Conservation (phyloP, 2,797 vertebrate species). For the Coendou prehensilis region DNA sequence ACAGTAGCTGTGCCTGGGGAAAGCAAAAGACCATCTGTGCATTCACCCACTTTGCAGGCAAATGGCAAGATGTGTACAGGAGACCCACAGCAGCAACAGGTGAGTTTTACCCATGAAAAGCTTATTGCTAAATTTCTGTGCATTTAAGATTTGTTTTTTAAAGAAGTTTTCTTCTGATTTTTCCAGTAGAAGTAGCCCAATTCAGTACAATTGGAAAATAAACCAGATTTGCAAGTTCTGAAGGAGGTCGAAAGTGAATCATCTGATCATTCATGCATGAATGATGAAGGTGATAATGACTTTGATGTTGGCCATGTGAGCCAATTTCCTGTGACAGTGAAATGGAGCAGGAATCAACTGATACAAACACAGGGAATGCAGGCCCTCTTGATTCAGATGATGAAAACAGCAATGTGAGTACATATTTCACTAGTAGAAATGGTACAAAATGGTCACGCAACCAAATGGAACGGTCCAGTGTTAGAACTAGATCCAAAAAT, state of each 20-base stretch:
- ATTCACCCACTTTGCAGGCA: not conserved
- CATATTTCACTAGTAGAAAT: not conserved
- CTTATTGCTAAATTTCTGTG: not conserved
- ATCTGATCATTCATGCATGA: not conserved
- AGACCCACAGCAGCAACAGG: not conserved
- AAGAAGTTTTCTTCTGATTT: not conserved
- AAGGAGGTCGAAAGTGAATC: not conserved
- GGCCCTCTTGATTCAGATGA: not conserved
- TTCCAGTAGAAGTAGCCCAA: not conserved
- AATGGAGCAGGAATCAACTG: not conserved
- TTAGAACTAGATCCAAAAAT: not conserved
- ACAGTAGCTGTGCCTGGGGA: not conserved
- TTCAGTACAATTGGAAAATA: not conserved
- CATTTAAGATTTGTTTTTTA: not conserved
- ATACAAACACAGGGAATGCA: not conserved
- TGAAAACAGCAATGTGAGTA: not conserved
- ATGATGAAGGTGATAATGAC: not conserved
- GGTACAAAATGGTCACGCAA: not conserved
- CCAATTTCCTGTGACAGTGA: not conserved
- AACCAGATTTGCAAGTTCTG: not conserved
- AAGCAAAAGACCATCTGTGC: not conserved
- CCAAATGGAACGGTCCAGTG: not conserved
- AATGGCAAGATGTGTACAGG: not conserved
- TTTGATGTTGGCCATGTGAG: not conserved
- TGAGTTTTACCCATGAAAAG: not conserved